Evolutionary conservation across 2,113 vertebrate species (phyloP).

Genomic region (Meriones unguiculatus): DNA sequence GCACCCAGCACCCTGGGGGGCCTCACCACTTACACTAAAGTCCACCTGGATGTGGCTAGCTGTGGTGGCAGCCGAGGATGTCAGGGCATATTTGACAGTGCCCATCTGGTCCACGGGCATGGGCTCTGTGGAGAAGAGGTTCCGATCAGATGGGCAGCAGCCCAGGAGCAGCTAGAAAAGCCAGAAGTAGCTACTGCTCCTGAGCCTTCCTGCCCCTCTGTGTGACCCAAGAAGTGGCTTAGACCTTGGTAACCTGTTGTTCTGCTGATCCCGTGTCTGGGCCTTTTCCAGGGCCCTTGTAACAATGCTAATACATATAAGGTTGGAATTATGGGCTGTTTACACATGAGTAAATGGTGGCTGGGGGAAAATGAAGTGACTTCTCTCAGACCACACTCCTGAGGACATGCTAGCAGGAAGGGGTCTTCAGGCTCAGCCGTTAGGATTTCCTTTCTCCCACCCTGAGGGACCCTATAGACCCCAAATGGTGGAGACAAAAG

Average conservation of each 20-base stretch:
- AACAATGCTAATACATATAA: accelerated
- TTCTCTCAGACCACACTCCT: background rate
- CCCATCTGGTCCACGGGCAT: conserved; percentile 68
- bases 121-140: conserved; percentile 34
- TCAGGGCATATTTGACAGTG: conserved; percentile 56
- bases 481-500: background rate
- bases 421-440: background rate
- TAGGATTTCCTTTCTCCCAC: background rate
- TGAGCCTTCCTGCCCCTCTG: background rate
- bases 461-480: background rate
- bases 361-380: background rate
- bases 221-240: background rate
- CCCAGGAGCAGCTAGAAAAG: background rate
- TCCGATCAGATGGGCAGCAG: background rate
- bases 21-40: conserved; percentile 77
- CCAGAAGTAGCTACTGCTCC: background rate
- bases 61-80: background rate
- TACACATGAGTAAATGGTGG: background rate
- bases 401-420: background rate
- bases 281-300: background rate
- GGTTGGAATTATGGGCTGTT: background rate
- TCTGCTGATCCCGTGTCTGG: background rate
- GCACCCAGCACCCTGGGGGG: background rate
- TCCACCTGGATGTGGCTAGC: conserved; percentile 68
- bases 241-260: background rate